Conservation (phyloP, 2,888 invertebrate genomes). For the Mythimna loreyi region DNA sequence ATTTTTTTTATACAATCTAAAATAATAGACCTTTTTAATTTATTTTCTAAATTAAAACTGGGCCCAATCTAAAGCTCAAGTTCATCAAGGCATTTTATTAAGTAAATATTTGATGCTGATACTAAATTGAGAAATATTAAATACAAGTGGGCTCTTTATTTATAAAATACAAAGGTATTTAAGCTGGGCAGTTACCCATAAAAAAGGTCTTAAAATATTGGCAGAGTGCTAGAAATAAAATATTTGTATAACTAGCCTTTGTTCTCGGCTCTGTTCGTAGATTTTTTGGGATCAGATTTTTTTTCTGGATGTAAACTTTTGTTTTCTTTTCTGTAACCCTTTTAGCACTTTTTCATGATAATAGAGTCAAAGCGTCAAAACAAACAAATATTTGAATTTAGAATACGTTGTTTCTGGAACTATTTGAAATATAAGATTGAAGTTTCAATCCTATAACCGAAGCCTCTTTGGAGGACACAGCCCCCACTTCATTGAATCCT, state of each 20-base stretch:
- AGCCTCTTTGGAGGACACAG: too few species aligned
- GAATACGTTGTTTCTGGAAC: too few species aligned
- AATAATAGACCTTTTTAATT: slow-evolving; percentile 13
- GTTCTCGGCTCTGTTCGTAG: neutral
- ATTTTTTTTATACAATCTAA: neutral
- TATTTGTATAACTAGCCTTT: neutral
- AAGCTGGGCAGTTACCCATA: neutral
- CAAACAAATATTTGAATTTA: too few species aligned
- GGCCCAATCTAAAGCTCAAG: neutral
- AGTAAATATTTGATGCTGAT: slow-evolving; percentile 21
- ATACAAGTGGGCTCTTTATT: neutral
- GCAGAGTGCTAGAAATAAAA: neutral
- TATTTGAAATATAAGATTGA: too few species aligned
- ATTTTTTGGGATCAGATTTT: too few species aligned
- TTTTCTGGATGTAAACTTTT: too few species aligned
- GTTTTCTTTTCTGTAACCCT: too few species aligned
- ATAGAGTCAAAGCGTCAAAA: too few species aligned
- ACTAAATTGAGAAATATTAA: slow-evolving; percentile 3
- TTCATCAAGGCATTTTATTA: neutral
- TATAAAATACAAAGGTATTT: neutral
- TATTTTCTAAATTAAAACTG: slow-evolving; percentile 4
- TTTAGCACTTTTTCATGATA: too few species aligned
- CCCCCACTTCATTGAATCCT: too few species aligned
- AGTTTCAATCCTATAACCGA: too few species aligned
- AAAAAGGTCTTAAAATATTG: neutral